Conservation (phyloP, 2,797 vertebrate genomes). For the Buceros bicornis region DNA sequence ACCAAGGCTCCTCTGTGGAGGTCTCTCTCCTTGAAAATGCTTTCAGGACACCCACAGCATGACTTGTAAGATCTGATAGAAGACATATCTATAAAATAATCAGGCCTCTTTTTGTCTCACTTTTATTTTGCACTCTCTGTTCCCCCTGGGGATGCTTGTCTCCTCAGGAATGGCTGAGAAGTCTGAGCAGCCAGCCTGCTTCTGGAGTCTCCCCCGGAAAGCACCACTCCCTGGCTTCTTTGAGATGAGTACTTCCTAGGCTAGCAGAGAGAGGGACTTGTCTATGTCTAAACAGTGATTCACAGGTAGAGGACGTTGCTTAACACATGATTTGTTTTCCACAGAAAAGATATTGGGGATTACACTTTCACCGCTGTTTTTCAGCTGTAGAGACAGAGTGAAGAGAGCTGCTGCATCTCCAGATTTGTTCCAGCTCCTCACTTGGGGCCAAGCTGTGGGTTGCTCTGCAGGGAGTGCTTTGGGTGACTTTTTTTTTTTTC, state of each 20-base stretch:
- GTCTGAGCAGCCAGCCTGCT: background rate
- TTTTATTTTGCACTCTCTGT: background rate
- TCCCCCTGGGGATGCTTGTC: background rate
- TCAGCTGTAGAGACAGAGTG: background rate
- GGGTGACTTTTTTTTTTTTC: background rate
- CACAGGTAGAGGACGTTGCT: background rate
- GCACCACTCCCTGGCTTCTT: fast-evolving
- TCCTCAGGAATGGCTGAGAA: background rate
- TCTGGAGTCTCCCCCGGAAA: background rate
- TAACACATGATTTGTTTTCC: background rate
- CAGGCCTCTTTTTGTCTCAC: fast-evolving
- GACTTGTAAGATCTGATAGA: background rate
- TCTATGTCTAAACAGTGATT: background rate
- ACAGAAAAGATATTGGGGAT: background rate
- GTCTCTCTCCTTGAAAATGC: background rate
- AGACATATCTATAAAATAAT: background rate
- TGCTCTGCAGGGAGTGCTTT: background rate
- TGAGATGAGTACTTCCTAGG: background rate
- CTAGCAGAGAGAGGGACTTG: background rate
- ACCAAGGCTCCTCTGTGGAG: background rate
- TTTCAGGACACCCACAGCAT: background rate
- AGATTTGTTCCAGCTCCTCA: slow-evolving; percentile 18
- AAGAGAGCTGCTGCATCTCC: background rate
- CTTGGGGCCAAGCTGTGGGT: background rate
- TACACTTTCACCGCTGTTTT: background rate